Percentiles rank a stretch among this genome's conserved stretches.
Evolutionary conservation across 1,140 invertebrate species (phyloP).

Genomic region (Philaenus spumarius): DNA sequence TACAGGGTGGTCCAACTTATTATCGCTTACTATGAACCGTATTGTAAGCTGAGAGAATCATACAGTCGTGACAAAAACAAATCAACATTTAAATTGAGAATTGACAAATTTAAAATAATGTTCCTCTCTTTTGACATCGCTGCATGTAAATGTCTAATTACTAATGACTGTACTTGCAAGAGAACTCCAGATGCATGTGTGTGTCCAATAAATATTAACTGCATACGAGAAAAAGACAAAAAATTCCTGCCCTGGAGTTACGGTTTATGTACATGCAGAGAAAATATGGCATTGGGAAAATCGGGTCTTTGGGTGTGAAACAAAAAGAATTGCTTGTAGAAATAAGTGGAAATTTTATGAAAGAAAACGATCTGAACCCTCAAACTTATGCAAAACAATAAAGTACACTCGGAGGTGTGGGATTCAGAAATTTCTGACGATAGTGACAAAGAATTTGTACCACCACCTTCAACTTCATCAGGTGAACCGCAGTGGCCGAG

Average conservation of each 20-base stretch:
- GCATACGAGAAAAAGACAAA: not conserved
- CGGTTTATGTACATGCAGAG: too few species aligned
- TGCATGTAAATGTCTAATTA: not conserved
- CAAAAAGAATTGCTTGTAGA: too few species aligned
- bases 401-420: not conserved
- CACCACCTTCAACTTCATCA: not conserved
- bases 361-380: not conserved
- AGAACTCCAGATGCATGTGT: not conserved
- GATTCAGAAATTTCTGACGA: too few species aligned
- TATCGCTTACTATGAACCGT: not conserved
- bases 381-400: not conserved
- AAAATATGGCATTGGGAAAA: too few species aligned
- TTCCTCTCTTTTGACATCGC: not conserved
- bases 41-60: not conserved
- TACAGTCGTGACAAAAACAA: too few species aligned
- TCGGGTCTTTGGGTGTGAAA: not conserved
- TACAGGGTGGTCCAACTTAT: not conserved
- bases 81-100: not conserved
- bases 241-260: too few species aligned
- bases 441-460: not conserved
- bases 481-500: conserved; percentile 28
- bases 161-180: not conserved
- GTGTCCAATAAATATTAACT: not conserved
- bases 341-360: not conserved
- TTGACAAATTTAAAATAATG: not conserved